Base-by-base conservation (phyloP, 2,888 invertebrate species). In the Oithona nana region DNA sequence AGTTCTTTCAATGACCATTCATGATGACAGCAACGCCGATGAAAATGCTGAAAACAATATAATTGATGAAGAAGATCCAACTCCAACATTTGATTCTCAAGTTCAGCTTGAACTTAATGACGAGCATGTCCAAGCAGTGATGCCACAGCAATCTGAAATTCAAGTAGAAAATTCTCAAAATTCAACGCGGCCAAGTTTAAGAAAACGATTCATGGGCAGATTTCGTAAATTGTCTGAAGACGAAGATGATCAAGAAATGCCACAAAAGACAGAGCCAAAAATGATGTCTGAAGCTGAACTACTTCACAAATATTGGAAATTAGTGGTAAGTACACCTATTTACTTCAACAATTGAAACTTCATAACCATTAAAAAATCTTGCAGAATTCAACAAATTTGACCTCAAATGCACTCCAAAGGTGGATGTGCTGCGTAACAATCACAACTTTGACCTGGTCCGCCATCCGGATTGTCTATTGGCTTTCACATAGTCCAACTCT, bases 221-320 rank as follows among this genome's bases (percentile, higher is more conserved):
- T 54, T 54, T 26, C 20, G 54, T 4, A 20, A 26, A 6, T 16
- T 54, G 24, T 54, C 54, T 16, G 8, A 54, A 11, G 54, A 20
- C 22, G 3, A 26, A 54, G 24, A 54, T 24, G 54, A 54, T 24
- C 2, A 13, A 20, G 16, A 54, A 54, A 26, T 20, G 13, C 24
- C 20, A 4, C 24, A 54, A 26, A 54, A 54, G 13, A 54, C 54
- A 13, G 54, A 24, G 24, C 54, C 54, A 1, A 20, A 54, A 24
- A 54, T 54, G 24, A 20, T 72, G 67, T 67, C 69, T 2, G 70
- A 69, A 61, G 71, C 71, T 20, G 73, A 73, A 63, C 70, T 75
- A 6, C 67, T 75, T 13, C 70, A 73, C 63, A 70, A 70, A 20
- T 73, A 73, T 67, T 74, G 74, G 73, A 73, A 73, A 66, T 69